A percentile compares a stretch with the other conserved stretches of the same genome.
Conservation (phyloP, 2,888 invertebrate genomes). For the Lepidochitona cinerea region DNA sequence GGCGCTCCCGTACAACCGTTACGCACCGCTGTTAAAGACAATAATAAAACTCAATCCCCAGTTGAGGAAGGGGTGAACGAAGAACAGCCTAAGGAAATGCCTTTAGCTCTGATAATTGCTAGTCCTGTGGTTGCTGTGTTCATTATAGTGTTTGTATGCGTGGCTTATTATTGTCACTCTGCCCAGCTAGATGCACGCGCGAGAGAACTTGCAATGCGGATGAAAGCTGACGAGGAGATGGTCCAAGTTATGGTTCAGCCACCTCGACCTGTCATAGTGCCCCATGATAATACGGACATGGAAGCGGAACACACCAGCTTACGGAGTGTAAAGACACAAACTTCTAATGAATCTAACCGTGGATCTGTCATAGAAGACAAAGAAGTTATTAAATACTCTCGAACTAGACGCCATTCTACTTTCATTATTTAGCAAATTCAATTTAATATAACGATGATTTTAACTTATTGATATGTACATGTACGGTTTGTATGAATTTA, state of each 20-base stretch:
- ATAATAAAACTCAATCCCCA: not conserved
- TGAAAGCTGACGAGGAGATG: conserved; percentile 43
- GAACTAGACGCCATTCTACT: conserved; percentile 58
- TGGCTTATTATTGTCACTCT: conserved; percentile 57
- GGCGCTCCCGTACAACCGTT: not conserved
- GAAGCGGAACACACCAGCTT: conserved; percentile 28
- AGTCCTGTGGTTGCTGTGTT: conserved; percentile 56
- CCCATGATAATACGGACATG: conserved; percentile 15
- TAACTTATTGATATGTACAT: too few species aligned
- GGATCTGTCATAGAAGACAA: conserved; percentile 50
- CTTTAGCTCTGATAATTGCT: conserved; percentile 53
- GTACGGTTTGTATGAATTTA: too few species aligned
- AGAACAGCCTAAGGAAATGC: conserved; percentile 36
- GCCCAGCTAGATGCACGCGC: conserved; percentile 54
- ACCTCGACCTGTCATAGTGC: not conserved
- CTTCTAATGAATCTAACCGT: conserved; percentile 21
- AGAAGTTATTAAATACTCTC: conserved; percentile 49
- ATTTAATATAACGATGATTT: not conserved
- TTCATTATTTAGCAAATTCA: conserved; percentile 36
- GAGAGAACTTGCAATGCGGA: conserved; percentile 48
- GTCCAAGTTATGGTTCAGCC: conserved; percentile 6
- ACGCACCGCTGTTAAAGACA: not conserved
- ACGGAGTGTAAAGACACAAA: conserved; percentile 17
- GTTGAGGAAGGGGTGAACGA: conserved; percentile 6
- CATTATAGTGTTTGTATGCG: conserved; percentile 56